A percentile compares a stretch with the other conserved stretches of the same genome.
phyloP scores from a whole-genome alignment of 2,888 invertebrate species.

The Ornithoptera priamus region DNA sequence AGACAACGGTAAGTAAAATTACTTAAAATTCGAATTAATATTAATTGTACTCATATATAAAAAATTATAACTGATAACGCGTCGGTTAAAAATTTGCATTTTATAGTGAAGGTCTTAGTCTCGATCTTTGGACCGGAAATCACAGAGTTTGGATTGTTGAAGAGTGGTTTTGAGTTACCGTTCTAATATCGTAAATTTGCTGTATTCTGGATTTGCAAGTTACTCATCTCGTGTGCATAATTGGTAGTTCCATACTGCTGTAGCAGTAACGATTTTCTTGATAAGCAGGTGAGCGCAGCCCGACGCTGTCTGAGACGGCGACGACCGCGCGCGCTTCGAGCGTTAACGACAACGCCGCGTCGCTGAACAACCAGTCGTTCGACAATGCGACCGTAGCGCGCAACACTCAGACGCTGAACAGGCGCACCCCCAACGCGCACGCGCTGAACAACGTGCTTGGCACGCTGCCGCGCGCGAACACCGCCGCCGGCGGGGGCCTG shows the following conservation, averaged over 20 bases:
- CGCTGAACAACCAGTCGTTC: constrained; percentile 60
- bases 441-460: constrained; percentile 69
- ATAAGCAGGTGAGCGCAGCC: constrained; percentile 86
- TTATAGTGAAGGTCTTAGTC: too few species aligned
- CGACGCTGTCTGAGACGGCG: constrained; percentile 90
- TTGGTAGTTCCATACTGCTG: too few species aligned
- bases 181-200: too few species aligned
- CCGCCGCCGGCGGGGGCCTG: constrained; percentile 54
- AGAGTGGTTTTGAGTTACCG: too few species aligned
- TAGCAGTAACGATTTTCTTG: not conserved
- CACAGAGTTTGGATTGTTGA: too few species aligned
- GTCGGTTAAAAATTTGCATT: too few species aligned
- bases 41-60: too few species aligned
- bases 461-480: constrained; percentile 65
- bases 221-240: too few species aligned
- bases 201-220: too few species aligned
- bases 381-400: constrained; percentile 57
- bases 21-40: not conserved
- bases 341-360: constrained; percentile 72
- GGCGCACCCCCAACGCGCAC: constrained; percentile 59
- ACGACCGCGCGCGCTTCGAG: constrained; percentile 90
- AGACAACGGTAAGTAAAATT: constrained; percentile 81
- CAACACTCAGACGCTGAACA: constrained; percentile 51
- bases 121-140: too few species aligned
- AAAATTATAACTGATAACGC: too few species aligned